A percentile compares a stretch with the other conserved stretches of the same genome.
Conservation (phyloP, 2,797 vertebrate species). For the Neosilurus hyrtlii region DNA sequence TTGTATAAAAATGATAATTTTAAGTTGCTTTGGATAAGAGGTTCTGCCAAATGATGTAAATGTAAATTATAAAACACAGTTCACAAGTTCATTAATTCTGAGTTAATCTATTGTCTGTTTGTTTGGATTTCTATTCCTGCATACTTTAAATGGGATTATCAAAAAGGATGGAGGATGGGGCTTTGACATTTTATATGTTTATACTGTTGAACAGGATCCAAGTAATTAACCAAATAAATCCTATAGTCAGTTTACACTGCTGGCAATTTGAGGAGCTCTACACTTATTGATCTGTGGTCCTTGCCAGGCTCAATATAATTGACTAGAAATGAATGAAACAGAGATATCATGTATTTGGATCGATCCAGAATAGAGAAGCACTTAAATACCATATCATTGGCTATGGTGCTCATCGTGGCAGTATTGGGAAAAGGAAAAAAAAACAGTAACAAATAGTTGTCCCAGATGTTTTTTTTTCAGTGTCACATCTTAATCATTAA, state of each 20-base stretch:
- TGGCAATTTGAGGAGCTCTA: conserved; percentile 61
- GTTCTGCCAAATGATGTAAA: too few relatives aligned
- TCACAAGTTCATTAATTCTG: not conserved
- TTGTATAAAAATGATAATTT: too few relatives aligned
- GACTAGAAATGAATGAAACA: conserved; percentile 54
- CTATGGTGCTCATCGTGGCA: not conserved
- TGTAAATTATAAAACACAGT: too few relatives aligned
- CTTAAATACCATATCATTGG: conserved; percentile 18
- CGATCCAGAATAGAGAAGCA: conserved; percentile 33
- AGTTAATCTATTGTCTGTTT: not conserved
- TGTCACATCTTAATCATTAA: conserved; percentile 27
- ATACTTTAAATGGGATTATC: conserved; percentile 32
- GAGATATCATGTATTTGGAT: conserved; percentile 45
- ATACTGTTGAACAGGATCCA: conserved; percentile 51
- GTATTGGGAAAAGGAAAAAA: not conserved
- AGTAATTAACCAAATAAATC: conserved; percentile 75
- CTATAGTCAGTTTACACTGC: conserved; percentile 63
- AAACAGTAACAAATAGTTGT: conserved; percentile 17
- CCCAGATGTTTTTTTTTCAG: conserved; percentile 31
- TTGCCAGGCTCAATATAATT: conserved; percentile 61
- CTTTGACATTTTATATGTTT: conserved; percentile 62
- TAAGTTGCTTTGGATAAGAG: too few relatives aligned
- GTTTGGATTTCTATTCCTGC: conserved; percentile 3
- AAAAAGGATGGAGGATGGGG: conserved; percentile 38
- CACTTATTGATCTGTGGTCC: conserved; percentile 65